Base-by-base conservation (phyloP, 1,140 invertebrate genomes). In the Belonocnema kinseyi region DNA sequence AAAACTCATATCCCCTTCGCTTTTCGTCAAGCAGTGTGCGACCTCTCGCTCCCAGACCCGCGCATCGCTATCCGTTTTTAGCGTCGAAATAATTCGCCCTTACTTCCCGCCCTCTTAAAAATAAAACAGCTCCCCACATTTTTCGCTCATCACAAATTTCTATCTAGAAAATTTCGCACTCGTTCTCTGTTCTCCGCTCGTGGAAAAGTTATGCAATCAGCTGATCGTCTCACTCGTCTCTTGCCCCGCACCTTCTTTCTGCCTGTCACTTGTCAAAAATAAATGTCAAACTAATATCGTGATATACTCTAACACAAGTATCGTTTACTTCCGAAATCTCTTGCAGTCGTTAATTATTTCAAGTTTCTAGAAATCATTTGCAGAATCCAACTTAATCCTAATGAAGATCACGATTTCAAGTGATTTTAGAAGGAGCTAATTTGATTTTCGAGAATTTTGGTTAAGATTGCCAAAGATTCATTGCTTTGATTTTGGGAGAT, bases 161-260 rank as follows among this genome's bases (percentile, higher is more conserved):
- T 19, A 50, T 51, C 75, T 73, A 73, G 75, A 80, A 73, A 76
- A 75, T 71, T 66, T 78, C 33, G 19, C 61, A 66, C 33, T n/a
- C 14, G 61, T 46, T 76, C 82, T 81, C 80, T 77, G 74, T 82
- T 72, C 76, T 74, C 58, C 76, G 77, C 78, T 81, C 84, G 84
- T 79, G 83, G 82, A 88, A 87, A 89, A 89, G 89, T 92, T 92
- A 92, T 92, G 90, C 91, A 92, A 92, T 91, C 91, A 92, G 91
- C 91, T 92, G 91, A 90, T 92, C 90, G 85, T 78, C 77, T 81
- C 84, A 81, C 76, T 85, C 77, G 78, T 73, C 76, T 78, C 74
- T 79, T 82, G 82, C 58, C 21, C 58, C 33, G 26, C 61, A 16
- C 61, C 14, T 33, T 40, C 61, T 33, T 84, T 88, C 87, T 88